Conservation (phyloP, 2,797 vertebrate species). For the Mus minutoides region DNA sequence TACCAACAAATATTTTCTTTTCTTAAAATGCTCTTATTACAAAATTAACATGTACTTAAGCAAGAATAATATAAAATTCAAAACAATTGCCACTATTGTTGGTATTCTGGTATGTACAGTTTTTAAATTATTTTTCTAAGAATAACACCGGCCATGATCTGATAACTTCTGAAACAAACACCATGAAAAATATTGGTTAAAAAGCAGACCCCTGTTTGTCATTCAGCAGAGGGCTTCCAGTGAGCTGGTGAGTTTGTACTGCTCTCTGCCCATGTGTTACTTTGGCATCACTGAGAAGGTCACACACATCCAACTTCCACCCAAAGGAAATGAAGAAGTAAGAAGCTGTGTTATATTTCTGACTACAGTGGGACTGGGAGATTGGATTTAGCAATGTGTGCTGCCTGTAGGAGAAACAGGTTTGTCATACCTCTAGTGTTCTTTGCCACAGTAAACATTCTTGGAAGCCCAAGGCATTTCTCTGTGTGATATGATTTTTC, state of each 20-base stretch:
- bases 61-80: not conserved
- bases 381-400: not conserved
- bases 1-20: not conserved
- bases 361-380: not conserved
- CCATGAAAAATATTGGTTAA: not conserved
- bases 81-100: not conserved
- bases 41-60: slow-evolving; percentile 9
- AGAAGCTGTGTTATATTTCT: not conserved
- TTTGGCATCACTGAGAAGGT: not conserved
- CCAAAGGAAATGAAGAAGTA: not conserved
- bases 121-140: not conserved
- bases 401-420: not conserved
- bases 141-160: not conserved
- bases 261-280: not conserved
- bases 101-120: not conserved
- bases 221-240: not conserved
- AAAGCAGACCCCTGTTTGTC: not conserved
- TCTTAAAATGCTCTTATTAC: not conserved
- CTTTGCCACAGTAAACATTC: not conserved
- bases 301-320: not conserved
- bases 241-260: accelerated
- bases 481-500: not conserved
- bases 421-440: not conserved
- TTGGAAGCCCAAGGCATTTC: not conserved
- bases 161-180: not conserved